Evolutionary conservation across 2,113 vertebrate genomes (phyloP), one percentile per base, ranked within the genome.

Genomic region (Bubo bubo): DNA sequence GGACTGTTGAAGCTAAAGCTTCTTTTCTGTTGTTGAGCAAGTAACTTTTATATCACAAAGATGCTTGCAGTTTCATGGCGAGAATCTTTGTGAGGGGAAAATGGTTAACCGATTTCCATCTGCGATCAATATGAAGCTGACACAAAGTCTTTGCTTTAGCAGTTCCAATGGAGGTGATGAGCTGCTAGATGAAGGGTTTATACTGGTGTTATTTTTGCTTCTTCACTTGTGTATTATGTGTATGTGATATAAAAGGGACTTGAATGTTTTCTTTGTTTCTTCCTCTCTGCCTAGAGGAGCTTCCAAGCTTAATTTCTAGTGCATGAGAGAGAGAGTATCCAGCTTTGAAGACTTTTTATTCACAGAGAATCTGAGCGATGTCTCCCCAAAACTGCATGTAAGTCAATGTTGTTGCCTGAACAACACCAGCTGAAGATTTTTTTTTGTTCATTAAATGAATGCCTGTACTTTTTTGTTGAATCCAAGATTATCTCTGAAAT

Each of bases 201-300:
- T 79, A 60, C n/a, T 28, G 53, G 66, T 86, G 87, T 82, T 92
- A 86, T 74, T 95, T 95, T 88, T 86, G 32, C 55, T 83, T n/a
- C 67, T 90, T 79, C 71, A 21, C 88, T 94, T 80, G 28, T 83
- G 41, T 88, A 66, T 93, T 82, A 41, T 60, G 35, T 56, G 50
- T 58, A 58, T 86, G 70, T 50, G 66, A 93, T 83, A 77, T 80
- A 73, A 90, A 95, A 86, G 59, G 14, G 59, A 45, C 59, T 58
- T 45, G 53, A 94, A 94, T 41, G 5, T 45, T 90, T 94, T 90
- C 86, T 94, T 95, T 97, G 67, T 93, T 88, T 91, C 72, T 87
- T 91, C 63, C 28, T 63, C 53, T 84, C 64, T 85, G 84, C 87
- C 64, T 75, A 79, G 60, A 84, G 86, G 60, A 91, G 37, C 27